phyloP scores from a whole-genome alignment of 2,113 vertebrate genomes.

The Sitta europaea region DNA sequence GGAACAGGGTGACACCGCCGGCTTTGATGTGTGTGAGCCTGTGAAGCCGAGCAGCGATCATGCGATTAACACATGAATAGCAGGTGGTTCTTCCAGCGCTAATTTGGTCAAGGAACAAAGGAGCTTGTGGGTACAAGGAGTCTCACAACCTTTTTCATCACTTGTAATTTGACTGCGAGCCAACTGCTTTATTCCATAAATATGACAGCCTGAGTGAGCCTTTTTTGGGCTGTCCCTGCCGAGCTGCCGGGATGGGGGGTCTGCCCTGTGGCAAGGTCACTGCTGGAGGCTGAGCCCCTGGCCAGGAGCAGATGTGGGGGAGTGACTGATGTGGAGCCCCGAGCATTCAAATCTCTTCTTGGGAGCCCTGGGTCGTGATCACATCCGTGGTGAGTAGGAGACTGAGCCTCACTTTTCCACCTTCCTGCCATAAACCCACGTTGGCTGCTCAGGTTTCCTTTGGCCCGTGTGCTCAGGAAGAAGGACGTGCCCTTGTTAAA shows the following conservation, averaged over 20 bases:
- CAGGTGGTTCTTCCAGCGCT: constrained; percentile 13
- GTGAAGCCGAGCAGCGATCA: neutral
- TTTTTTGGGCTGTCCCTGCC: neutral
- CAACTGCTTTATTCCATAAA: neutral
- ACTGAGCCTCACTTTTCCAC: neutral
- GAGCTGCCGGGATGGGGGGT: neutral
- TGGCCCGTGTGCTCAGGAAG: neutral
- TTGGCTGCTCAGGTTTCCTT: neutral
- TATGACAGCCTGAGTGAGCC: neutral
- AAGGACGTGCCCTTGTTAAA: neutral
- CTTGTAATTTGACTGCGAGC: neutral
- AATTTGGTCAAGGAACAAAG: neutral
- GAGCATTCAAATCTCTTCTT: neutral
- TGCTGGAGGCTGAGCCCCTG: neutral
- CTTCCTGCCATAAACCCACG: neutral
- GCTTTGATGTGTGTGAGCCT: constrained; percentile 28
- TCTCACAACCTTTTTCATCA: neutral
- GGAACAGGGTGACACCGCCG: neutral
- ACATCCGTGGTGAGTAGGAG: neutral
- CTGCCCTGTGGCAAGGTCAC: neutral
- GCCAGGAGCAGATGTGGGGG: neutral
- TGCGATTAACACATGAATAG: constrained; percentile 42
- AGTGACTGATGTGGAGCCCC: fast-evolving
- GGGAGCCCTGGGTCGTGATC: neutral
- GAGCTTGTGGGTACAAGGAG: constrained; percentile 9